Evolutionary conservation across 1,140 invertebrate genomes (phyloP).

Genomic region (Aethina tumida): DNA sequence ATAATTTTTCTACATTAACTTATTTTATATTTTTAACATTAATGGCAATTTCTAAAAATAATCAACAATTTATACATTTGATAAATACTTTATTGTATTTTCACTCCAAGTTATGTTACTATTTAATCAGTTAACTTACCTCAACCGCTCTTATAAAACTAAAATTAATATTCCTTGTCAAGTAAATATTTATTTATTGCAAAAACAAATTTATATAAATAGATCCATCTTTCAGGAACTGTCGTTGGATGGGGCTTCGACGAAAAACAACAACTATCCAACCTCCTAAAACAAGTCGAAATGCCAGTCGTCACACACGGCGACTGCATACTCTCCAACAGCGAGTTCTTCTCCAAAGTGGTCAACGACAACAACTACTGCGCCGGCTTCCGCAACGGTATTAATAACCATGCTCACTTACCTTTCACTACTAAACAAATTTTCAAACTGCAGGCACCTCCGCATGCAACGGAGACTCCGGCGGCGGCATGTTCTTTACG

Average conservation of each 20-base stretch:
- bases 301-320: constrained; percentile 22
- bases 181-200: constrained; percentile 11
- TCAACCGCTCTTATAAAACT: too few relatives aligned
- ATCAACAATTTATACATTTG: too few relatives aligned
- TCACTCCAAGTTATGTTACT: too few relatives aligned
- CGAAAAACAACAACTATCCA: constrained; percentile 39
- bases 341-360: constrained; percentile 36
- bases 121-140: too few relatives aligned
- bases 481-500: constrained; percentile 44
- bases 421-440: too few relatives aligned
- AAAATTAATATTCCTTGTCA: not conserved
- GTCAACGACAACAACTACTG: constrained; percentile 48
- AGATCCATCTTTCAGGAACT: constrained; percentile 36
- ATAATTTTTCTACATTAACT: too few relatives aligned
- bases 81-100: too few relatives aligned
- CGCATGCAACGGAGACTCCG: constrained; percentile 51
- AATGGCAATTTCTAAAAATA: too few relatives aligned
- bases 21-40: too few relatives aligned
- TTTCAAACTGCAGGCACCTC: constrained; percentile 39
- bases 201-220: too few relatives aligned
- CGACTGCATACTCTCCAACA: constrained; percentile 24
- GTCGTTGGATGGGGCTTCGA: constrained; percentile 52
- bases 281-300: constrained; percentile 32
- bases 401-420: too few relatives aligned
- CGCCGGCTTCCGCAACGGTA: constrained; percentile 38